Conservation (phyloP, 2,888 invertebrate genomes). For the Papilio protenor region DNA sequence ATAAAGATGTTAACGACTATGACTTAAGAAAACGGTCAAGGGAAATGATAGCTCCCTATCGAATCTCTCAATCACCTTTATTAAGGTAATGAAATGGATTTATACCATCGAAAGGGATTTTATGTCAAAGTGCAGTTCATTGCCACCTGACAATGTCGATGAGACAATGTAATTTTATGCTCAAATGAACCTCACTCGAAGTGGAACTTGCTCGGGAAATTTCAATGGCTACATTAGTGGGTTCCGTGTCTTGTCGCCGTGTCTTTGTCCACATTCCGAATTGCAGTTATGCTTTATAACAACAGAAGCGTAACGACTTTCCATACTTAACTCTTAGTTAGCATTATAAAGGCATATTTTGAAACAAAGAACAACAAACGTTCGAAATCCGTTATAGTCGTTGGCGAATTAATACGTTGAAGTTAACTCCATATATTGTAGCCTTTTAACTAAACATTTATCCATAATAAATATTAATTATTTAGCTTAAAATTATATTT, state of each 20-base stretch:
- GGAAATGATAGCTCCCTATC: conserved; percentile 75
- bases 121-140: conserved; percentile 84
- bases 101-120: conserved; percentile 80
- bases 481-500: too few species aligned
- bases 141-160: conserved; percentile 80
- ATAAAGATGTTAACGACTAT: conserved; percentile 69
- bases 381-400: conserved; percentile 5
- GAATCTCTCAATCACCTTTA: conserved; percentile 79
- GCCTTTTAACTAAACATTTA: too few species aligned
- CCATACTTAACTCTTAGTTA: conserved; percentile 56
- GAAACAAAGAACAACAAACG: background rate
- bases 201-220: conserved; percentile 81
- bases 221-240: conserved; percentile 79
- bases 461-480: too few species aligned
- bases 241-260: conserved; percentile 59
- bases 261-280: conserved; percentile 76
- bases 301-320: conserved; percentile 78
- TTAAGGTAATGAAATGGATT: conserved; percentile 82
- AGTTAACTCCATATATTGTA: background rate
- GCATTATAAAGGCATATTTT: conserved; percentile 42
- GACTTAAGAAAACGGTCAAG: conserved; percentile 67
- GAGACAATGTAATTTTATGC: conserved; percentile 84
- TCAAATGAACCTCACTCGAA: conserved; percentile 79
- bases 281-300: conserved; percentile 81
- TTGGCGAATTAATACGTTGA: conserved; percentile 8